Evolutionary conservation across 2,113 vertebrate species (phyloP).

Genomic region (Neopipo cinnamomea): DNA sequence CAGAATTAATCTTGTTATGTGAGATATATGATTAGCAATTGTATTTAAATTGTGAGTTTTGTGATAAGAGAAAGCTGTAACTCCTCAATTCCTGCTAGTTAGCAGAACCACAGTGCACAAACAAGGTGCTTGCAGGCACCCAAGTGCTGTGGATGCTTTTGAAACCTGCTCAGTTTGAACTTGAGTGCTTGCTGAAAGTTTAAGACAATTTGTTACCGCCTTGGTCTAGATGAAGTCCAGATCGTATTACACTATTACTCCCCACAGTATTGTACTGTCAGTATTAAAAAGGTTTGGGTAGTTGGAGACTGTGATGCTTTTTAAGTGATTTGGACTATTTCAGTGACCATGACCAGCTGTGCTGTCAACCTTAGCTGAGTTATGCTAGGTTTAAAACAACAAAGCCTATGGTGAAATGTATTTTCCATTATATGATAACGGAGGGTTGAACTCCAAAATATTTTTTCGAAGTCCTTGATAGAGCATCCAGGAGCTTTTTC

Average conservation of each 20-base stretch:
- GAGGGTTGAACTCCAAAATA: neutral
- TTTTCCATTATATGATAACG: neutral
- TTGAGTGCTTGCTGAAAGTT: neutral
- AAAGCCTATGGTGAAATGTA: neutral
- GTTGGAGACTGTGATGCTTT: neutral
- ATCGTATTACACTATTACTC: neutral
- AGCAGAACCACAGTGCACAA: neutral
- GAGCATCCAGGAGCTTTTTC: neutral
- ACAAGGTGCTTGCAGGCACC: fast-evolving
- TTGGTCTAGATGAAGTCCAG: neutral
- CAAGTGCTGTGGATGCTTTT: neutral
- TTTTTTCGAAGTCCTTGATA: neutral
- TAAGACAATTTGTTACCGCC: neutral
- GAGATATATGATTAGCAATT: neutral
- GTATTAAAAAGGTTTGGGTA: neutral
- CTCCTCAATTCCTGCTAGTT: neutral
- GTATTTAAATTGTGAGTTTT: neutral
- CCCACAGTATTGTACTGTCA: neutral
- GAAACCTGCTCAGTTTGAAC: neutral
- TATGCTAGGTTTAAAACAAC: neutral
- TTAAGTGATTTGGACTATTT: neutral
- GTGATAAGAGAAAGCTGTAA: neutral
- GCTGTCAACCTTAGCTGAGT: constrained; percentile 1
- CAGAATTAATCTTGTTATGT: neutral
- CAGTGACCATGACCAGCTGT: neutral